Conservation (phyloP, 2,113 vertebrate genomes). For the Struthio camelus region DNA sequence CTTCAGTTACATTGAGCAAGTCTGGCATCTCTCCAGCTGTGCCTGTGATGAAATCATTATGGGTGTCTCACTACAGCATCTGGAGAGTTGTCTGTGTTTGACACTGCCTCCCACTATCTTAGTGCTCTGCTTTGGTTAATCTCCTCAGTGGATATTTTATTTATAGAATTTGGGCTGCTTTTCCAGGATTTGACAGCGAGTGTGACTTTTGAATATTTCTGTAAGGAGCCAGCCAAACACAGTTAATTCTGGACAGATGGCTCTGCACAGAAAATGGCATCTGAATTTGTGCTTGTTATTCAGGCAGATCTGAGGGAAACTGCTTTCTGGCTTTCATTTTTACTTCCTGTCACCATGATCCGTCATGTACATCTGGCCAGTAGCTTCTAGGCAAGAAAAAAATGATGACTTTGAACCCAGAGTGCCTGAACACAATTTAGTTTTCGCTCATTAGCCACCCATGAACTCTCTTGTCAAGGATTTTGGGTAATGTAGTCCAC, state of each 20-base stretch:
- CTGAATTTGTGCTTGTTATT: neutral
- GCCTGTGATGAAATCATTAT: neutral
- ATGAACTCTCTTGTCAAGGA: neutral
- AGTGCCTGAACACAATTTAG: neutral
- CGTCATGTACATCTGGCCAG: neutral
- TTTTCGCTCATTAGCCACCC: neutral
- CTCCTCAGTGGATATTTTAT: neutral
- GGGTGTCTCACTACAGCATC: neutral
- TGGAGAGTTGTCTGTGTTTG: neutral
- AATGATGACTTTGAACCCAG: neutral
- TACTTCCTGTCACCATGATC: neutral
- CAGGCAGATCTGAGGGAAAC: neutral
- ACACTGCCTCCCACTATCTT: neutral
- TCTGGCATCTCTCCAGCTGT: neutral
- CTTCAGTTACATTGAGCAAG: neutral
- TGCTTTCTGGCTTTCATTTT: neutral
- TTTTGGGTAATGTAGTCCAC: slow-evolving; percentile 18
- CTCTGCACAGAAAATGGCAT: neutral
- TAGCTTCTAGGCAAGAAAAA: neutral
- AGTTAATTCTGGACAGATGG: neutral
- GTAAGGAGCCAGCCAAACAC: neutral
- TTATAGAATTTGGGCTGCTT: neutral
- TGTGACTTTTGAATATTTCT: neutral
- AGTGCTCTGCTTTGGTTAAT: neutral
- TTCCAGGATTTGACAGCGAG: neutral